Evolutionary conservation across 2,797 vertebrate genomes (phyloP), one percentile per base, ranked within the genome.

Genomic region (Acrossocheilus wenchowensis): DNA sequence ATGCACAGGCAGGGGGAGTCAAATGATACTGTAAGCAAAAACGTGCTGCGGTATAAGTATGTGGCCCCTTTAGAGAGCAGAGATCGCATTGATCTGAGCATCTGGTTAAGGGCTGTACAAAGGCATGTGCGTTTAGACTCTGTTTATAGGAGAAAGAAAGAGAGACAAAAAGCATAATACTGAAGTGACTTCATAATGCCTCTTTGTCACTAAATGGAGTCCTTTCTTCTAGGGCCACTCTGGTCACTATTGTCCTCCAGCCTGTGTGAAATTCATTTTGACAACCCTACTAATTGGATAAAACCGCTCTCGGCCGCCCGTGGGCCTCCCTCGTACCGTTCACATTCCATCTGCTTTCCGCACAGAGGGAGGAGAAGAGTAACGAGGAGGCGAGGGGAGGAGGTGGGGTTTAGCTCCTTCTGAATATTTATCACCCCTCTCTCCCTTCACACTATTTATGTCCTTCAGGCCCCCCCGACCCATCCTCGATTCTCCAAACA

Each of bases 221-320:
- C 90, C 60, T 91, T 93, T 93, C 92, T 91, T 91, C 91, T 78
- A 72, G 62, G 91, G 90, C 93, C 91, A 91, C 91, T 94, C 91
- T 87, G 81, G 87, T 90, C 92, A 90, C 92, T 92, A 94, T 94
- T 95, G 94, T 94, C 91, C 91, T 85, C 17, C 84, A 87, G 91
- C 91, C 92, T 93, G 89, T 92, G 93, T 96, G 95, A 97, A 97
- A 99, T 98, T 97, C 97, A 97, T 96, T 97, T 97, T 98, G 98
- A 99, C 98, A 98, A 97, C 97, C 98, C 95, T 98, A 94, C 97
- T 97, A 99, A 99, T 98, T 98, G 97, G 97, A 98, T 98, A 97
- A 98, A 97, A 94, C 94, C 92, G 93, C 95, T 93, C 89, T 91
- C 92, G 95, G 93, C 94, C 64, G 86, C 69, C 93, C 90, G 92